Evolutionary conservation across 1,140 invertebrate species (phyloP).

Genomic region (Sycophaga agraensis): DNA sequence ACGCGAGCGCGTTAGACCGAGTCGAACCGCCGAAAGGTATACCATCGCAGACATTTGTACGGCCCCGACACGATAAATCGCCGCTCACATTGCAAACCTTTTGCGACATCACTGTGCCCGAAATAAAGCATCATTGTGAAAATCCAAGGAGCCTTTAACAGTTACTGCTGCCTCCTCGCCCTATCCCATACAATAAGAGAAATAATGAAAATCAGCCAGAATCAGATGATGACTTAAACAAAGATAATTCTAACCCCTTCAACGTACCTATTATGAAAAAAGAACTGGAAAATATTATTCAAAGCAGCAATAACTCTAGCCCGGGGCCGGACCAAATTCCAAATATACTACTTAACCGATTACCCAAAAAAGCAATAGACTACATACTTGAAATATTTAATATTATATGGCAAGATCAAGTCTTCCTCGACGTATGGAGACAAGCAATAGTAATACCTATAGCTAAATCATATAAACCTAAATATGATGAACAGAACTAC

Average conservation of each 20-base stretch:
- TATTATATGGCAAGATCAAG: conserved; percentile 27
- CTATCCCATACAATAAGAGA: too few relatives aligned
- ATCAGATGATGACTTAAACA: too few relatives aligned
- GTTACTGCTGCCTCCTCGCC: too few relatives aligned
- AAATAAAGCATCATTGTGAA: too few relatives aligned
- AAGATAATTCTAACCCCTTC: neutral
- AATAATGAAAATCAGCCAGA: too few relatives aligned
- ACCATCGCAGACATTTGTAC: too few relatives aligned
- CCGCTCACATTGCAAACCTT: too few relatives aligned
- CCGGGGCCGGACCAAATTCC: conserved; percentile 33
- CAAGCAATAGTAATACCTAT: conserved; percentile 39
- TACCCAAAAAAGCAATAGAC: conserved; percentile 25
- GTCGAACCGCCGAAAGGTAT: too few relatives aligned
- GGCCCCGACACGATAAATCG: too few relatives aligned
- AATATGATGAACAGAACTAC: neutral
- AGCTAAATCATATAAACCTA: conserved; percentile 41
- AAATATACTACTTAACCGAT: conserved; percentile 35
- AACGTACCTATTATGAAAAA: neutral
- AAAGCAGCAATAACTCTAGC: conserved; percentile 12
- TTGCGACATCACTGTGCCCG: too few relatives aligned
- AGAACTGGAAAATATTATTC: conserved; percentile 9
- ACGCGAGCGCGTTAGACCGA: too few relatives aligned
- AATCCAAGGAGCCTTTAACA: too few relatives aligned
- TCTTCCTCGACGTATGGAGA: conserved; percentile 42
- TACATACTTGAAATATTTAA: conserved; percentile 37